phyloP scores from a whole-genome alignment of 2,888 invertebrate genomes.

The Willowsia nigromaculata region DNA sequence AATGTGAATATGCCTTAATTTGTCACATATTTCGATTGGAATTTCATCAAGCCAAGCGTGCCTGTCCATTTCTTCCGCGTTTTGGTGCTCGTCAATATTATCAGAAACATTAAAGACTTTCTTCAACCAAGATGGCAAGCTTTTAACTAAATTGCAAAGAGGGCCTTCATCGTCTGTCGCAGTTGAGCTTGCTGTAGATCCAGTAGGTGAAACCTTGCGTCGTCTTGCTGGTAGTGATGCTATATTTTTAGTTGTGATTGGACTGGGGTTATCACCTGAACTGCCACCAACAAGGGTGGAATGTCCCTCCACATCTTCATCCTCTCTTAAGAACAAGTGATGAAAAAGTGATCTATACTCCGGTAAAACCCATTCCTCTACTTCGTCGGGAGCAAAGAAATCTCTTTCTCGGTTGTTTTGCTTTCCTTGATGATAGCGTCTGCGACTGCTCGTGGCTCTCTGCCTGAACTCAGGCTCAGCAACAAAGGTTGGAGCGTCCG shows the following conservation, averaged over 20 bases:
- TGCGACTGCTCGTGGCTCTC: neutral
- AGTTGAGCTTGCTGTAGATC: constrained; percentile 35
- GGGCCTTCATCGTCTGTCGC: constrained; percentile 53
- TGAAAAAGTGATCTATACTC: constrained; percentile 73
- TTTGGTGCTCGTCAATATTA: constrained; percentile 30
- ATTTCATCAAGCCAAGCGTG: constrained; percentile 70
- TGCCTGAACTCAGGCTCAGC: neutral
- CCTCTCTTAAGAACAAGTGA: constrained; percentile 61
- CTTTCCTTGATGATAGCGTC: neutral
- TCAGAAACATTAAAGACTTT: constrained; percentile 43
- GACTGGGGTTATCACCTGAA: neutral
- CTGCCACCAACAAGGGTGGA: neutral
- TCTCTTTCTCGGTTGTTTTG: constrained; percentile 46
- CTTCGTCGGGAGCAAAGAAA: constrained; percentile 67
- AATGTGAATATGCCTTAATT: constrained; percentile 72
- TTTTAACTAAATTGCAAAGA: constrained; percentile 47
- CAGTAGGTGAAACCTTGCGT: constrained; percentile 50
- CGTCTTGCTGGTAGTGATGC: neutral
- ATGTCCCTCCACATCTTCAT: constrained; percentile 11
- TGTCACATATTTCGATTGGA: constrained; percentile 75
- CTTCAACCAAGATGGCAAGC: constrained; percentile 50
- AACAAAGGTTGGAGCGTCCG: neutral
- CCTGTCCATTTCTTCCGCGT: constrained; percentile 9
- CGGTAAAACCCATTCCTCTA: constrained; percentile 71
- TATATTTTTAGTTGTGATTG: neutral